Evolutionary conservation across 2,888 invertebrate species (phyloP).

Genomic region (Xiphydria camelus): DNA sequence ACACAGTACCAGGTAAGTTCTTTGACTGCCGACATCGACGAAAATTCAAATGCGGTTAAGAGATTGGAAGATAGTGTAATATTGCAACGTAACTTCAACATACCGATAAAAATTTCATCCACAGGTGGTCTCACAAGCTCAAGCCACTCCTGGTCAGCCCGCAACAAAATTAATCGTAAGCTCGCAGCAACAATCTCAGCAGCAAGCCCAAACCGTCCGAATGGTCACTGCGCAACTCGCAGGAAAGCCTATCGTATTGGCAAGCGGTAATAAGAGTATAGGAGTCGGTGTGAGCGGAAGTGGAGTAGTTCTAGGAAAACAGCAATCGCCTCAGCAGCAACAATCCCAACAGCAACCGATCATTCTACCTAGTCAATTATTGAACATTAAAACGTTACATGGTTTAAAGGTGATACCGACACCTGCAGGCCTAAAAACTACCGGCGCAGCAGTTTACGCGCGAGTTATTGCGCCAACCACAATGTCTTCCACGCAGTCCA

Average conservation of each 20-base stretch:
- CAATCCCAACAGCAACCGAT: constrained; percentile 49
- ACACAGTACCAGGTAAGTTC: constrained; percentile 51
- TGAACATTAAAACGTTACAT: constrained; percentile 53
- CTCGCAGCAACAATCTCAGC: constrained; percentile 38
- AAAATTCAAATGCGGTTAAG: too few species aligned
- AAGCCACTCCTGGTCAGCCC: constrained; percentile 40
- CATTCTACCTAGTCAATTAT: constrained; percentile 51
- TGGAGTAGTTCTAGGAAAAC: constrained; percentile 49
- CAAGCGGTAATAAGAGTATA: constrained; percentile 50
- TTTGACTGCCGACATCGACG: too few species aligned
- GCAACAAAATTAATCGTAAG: constrained; percentile 50
- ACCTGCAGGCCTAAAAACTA: constrained; percentile 50
- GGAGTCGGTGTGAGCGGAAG: constrained; percentile 43
- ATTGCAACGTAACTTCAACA: too few species aligned
- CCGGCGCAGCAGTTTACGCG: constrained; percentile 53
- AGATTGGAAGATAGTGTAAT: neutral
- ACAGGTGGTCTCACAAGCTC: constrained; percentile 54
- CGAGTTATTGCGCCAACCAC: constrained; percentile 54
- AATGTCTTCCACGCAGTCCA: constrained; percentile 37
- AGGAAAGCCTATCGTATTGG: constrained; percentile 53
- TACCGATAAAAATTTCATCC: constrained; percentile 1
- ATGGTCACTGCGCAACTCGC: constrained; percentile 55
- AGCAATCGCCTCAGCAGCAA: constrained; percentile 24
- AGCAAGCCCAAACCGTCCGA: constrained; percentile 50
- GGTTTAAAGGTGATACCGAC: constrained; percentile 55